Evolutionary conservation across 1,140 invertebrate genomes (phyloP), one percentile per base, ranked within the genome.

Genomic region (Homarus americanus): DNA sequence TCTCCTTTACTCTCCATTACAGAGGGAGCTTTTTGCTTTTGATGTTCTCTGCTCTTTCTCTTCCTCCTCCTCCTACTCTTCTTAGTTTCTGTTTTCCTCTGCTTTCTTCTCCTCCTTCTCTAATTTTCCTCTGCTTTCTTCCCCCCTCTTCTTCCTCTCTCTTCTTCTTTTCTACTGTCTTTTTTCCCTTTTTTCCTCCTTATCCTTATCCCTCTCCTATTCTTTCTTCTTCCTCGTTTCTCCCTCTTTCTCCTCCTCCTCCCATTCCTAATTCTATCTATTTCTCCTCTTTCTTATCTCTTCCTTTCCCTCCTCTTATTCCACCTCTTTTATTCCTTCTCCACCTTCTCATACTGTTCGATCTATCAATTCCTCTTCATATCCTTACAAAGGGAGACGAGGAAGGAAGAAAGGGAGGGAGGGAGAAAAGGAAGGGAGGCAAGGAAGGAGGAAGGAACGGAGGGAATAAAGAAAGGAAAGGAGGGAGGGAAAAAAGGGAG

Each of bases 221-320:
- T 12, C 44, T 49, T 49, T 12, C 66, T 20, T 24, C 24, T 24
- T 34, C 20, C n/a, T 76, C 20, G 2, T 36, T 38, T 36, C 73
- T 20, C 20, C 34, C 20, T 53, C 78, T 49, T 9, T 41, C 5
- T n/a, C 41, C 20, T n/a, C 17, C 32, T 24, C 66, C 15, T 15
- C 58, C 58, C 32, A 66, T 15, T 69, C n/a, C 36, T 40, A 36
- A 15, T 7, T n/a, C 44, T 12, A 49, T 49, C 44, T 49, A 32
- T 4, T n/a, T 83, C 82, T 83, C 82, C 34, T 32, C 38, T 69
- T 66, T 44, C 32, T 44, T 83, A 44, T 66, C 53, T 66, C 53
- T 58, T 32, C 53, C 53, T 32, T 41, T 66, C 53, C 38, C 49
- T 66, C 53, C 34, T 41, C 32, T 32, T 58, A 17, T 66, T 32